Conservation (phyloP, 2,888 invertebrate species). For the Tenodera sinensis region DNA sequence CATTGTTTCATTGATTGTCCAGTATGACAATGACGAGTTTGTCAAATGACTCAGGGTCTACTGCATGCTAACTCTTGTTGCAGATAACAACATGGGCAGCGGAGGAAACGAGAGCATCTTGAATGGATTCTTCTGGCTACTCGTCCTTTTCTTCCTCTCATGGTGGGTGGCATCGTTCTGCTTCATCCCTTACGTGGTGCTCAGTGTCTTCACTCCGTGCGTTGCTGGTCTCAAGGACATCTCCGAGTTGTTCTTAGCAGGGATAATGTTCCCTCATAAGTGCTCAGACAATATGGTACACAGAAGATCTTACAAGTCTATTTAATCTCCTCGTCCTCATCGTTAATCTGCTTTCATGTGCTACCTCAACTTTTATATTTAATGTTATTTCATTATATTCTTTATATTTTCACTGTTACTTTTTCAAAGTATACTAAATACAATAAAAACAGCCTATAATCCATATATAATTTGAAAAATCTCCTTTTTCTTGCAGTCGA, state of each 20-base stretch:
- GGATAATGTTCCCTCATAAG: conserved; percentile 42
- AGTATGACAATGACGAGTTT: no score
- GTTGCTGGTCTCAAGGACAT: conserved; percentile 38
- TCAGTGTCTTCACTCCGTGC: conserved; percentile 43
- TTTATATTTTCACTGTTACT: no score
- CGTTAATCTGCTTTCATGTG: neutral
- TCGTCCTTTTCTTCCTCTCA: conserved; percentile 41
- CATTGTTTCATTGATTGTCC: no score
- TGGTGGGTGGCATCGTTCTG: conserved; percentile 42
- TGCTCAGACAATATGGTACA: conserved; percentile 43
- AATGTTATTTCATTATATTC: no score
- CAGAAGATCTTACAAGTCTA: conserved; percentile 39
- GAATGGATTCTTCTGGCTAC: conserved; percentile 41
- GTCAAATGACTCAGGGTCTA: no score
- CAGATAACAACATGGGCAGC: conserved; percentile 44
- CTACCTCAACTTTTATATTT: neutral
- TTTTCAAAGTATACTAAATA: no score
- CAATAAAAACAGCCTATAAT: no score
- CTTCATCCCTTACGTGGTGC: conserved; percentile 40
- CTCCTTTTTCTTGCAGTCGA: no score
- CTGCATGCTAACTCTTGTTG: neutral
- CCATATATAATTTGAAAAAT: no score
- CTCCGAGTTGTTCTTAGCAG: conserved; percentile 41
- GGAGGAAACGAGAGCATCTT: conserved; percentile 48
- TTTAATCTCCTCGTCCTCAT: conserved; percentile 35